Evolutionary conservation across 2,797 vertebrate genomes (phyloP), one percentile per base, ranked within the genome.

Genomic region (Passerculus sandwichensis): DNA sequence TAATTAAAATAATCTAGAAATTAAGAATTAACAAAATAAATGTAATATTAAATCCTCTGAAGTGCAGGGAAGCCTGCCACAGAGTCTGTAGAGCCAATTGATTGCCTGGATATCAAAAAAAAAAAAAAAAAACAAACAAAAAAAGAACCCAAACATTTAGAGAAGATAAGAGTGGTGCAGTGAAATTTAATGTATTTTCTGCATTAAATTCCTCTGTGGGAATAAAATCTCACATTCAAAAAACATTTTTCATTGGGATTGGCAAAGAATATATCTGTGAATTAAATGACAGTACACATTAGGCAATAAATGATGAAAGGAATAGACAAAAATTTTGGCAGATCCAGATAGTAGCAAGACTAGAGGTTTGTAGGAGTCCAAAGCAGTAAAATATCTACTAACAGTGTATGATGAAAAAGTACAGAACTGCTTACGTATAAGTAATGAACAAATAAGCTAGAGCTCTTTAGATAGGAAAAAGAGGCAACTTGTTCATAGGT

Each of bases 181-280:
- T 45, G 6, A 67, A 91, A 47, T 6, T 22, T 15, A 30, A 40
- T 7, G 0, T 40, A 40, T 40, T 62, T 89, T 76, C 72, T 36
- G 6, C 15, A 26, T 13, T 69, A 9, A 13, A 40, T 13, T 53
- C 29, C 10, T 74, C 62, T 38, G 18, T 38, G 15, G 45, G 15
- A 72, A 89, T 69, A 84, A 91, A 84, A 42, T 29, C 5, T 51
- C 21, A 21, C 2, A 1, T 25, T 85, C 18, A 61, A 65, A 54
- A 40, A 47, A 23, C 0, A 0, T 38, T 84, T 38, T 25, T 85
- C 18, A 61, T 0, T 56, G 23, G 5, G 7, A 47, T 53, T n/a
- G 25, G 48, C 13, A 76, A 73, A 73, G 21, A 44, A 54, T 38
- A 26, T 20, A 66, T 70, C 47, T 76, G 8, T 32, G 20, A 82